Evolutionary conservation across 2,888 invertebrate species (phyloP), one percentile per base, ranked within the genome.

Genomic region (Lymantria monacha): DNA sequence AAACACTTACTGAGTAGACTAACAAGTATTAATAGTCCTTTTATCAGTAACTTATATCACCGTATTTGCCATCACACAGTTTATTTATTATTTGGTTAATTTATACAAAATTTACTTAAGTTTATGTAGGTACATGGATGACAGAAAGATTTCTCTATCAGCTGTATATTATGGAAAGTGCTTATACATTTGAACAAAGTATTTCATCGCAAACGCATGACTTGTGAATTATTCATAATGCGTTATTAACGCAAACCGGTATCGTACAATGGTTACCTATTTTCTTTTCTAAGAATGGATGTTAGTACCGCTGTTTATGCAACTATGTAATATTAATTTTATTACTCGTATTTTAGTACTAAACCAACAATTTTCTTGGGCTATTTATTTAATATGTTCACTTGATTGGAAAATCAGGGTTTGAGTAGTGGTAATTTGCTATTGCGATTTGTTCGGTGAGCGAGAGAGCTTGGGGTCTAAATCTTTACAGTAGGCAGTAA

Each of bases 151-250:
- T 63, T 63, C 57, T 54, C 51, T 42, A 11, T 22, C 48, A 48
- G 53, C 33, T 64, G 54, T 62, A 65, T 69, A 65, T 65, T 76
- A 79, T 79, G 75, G 77, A 80, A 79, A 80, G 79, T 73, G 59
- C 63, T 66, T 59, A 63, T 67, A 67, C 61, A 56, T 66, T 66
- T 70, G 67, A 68, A 69, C 69, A 64, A 67, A 70, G 70, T 76
- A 74, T 76, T 78, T 74, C 72, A 76, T 77, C 70, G 74, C 70
- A 65, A 63, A 66, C 61, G 62, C 63, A 70, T 72, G 64, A 63
- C 70, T 72, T 59, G 69, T 85, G 79, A 85, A 86, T 87, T 70
- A 86, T 86, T 84, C 87, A 85, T 84, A 69, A 52, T 65, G 69
- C 70, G 72, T 72, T 77, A 78, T 76, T 66, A 70, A 66, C 78